Evolutionary conservation across 1,140 invertebrate species (phyloP).

Genomic region (Alviniconcha marisindica): DNA sequence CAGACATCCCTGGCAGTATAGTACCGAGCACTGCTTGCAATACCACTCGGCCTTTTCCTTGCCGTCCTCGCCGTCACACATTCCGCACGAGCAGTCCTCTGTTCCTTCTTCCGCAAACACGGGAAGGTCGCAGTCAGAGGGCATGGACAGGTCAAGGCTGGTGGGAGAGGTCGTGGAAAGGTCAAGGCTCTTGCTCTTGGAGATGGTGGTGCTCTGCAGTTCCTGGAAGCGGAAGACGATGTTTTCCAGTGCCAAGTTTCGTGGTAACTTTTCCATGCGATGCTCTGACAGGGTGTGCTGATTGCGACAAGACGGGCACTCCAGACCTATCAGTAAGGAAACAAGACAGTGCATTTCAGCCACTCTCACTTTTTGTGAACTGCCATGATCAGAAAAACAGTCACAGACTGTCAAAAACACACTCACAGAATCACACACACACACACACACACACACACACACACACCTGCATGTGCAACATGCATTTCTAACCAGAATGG

Average conservation of each 20-base stretch:
- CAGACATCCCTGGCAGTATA: slow-evolving; percentile 93
- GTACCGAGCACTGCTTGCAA: slow-evolving; percentile 95
- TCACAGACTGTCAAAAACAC: too few relatives aligned
- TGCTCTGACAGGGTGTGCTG: slow-evolving; percentile 51
- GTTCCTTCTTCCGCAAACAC: slow-evolving; percentile 53
- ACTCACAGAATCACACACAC: background rate
- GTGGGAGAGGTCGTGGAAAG: slow-evolving; percentile 37
- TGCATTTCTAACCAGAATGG: too few relatives aligned
- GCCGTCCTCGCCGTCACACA: slow-evolving; percentile 83
- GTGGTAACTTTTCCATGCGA: slow-evolving; percentile 80
- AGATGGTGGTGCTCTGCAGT: slow-evolving; percentile 63
- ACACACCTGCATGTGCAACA: background rate
- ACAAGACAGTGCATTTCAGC: too few relatives aligned
- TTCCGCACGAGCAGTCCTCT: slow-evolving; percentile 82
- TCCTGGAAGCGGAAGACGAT: slow-evolving; percentile 91
- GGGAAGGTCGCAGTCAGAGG: slow-evolving; percentile 42
- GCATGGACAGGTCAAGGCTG: slow-evolving; percentile 29
- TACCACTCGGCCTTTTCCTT: slow-evolving; percentile 85
- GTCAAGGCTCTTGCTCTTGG: slow-evolving; percentile 54
- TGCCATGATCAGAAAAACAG: too few relatives aligned
- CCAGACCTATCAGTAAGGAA: slow-evolving; percentile 51
- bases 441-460: slow-evolving; percentile 2
- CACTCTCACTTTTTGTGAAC: too few relatives aligned
- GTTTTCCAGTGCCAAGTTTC: slow-evolving; percentile 93
- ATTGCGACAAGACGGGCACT: slow-evolving; percentile 70